phyloP scores from a whole-genome alignment of 1,140 invertebrate species.

The Matsumurasca onukii region DNA sequence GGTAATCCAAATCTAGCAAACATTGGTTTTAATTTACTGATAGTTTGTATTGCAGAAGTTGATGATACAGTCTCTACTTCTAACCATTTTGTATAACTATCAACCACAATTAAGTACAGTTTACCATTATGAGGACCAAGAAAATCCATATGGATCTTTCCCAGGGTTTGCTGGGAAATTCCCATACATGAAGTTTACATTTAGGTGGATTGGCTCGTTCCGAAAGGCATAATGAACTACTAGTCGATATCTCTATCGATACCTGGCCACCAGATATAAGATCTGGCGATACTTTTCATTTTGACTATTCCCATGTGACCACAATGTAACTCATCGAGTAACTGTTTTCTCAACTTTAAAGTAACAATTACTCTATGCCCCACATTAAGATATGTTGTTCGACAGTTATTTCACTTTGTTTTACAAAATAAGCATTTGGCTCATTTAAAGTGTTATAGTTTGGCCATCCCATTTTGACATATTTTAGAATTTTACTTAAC shows the following conservation, averaged over 20 bases:
- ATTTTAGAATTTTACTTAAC: not conserved
- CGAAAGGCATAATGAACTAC: conserved; percentile 22
- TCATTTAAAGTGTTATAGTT: not conserved
- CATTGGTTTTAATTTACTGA: conserved; percentile 2
- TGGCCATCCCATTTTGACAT: not conserved
- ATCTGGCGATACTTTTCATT: conserved; percentile 52
- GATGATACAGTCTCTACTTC: not conserved
- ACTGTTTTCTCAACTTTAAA: conserved; percentile 35
- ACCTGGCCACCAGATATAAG: conserved; percentile 51
- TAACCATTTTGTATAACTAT: conserved; percentile 6
- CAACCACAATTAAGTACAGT: conserved; percentile 7
- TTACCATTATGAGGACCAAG: not conserved
- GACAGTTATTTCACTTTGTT: conserved; percentile 2
- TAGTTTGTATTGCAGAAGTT: not conserved
- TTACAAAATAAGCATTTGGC: not conserved
- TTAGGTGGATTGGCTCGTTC: conserved; percentile 12
- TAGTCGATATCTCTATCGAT: conserved; percentile 50
- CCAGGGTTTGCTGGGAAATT: conserved; percentile 24
- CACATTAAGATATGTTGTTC: conserved; percentile 31
- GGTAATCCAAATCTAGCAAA: conserved; percentile 2
- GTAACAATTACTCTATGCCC: conserved; percentile 44
- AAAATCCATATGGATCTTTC: not conserved
- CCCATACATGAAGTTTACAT: conserved; percentile 26
- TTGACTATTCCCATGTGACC: conserved; percentile 51
- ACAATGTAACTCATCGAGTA: conserved; percentile 48